These are phyloP conservation scores for Etheostoma nigrum DNA, from an alignment of 2,797 vertebrate genomes.

Conservation along the genomic window DNA sequence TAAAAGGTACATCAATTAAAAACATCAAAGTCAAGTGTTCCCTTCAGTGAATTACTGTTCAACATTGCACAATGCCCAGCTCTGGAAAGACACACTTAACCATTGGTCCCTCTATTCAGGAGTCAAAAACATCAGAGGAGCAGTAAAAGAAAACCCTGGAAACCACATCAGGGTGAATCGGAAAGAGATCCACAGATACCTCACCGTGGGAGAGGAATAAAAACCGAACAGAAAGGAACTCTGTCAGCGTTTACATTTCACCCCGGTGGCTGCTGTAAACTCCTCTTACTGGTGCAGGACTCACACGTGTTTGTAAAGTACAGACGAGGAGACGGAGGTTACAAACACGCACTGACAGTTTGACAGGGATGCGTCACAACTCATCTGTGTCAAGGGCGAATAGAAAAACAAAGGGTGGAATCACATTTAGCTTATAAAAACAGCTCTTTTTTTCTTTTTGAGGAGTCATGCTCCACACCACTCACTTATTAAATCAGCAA, in stretches of 20 bases:
- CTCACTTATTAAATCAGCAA: not conserved
- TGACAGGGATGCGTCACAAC: slow-evolving; percentile 21
- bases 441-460: not conserved
- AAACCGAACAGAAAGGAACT: not conserved
- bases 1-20: slow-evolving; percentile 29
- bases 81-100: slow-evolving; percentile 19
- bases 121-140: slow-evolving; percentile 16
- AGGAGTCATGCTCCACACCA: slow-evolving; percentile 19
- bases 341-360: slow-evolving; percentile 16
- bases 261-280: not conserved
- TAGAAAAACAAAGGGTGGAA: not conserved
- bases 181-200: not conserved
- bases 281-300: not conserved
- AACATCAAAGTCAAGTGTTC: slow-evolving; percentile 46
- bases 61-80: slow-evolving; percentile 78
- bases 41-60: slow-evolving; percentile 38
- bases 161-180: not conserved
- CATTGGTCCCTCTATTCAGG: slow-evolving; percentile 29
- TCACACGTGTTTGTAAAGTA: not conserved
- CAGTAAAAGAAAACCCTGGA: slow-evolving; percentile 17
- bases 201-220: not conserved
- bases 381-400: slow-evolving; percentile 17
- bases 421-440: not conserved
- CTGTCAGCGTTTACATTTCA: not conserved
- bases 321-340: slow-evolving; percentile 1